phyloP scores from a whole-genome alignment of 2,888 invertebrate species.

The Antitype chi region DNA sequence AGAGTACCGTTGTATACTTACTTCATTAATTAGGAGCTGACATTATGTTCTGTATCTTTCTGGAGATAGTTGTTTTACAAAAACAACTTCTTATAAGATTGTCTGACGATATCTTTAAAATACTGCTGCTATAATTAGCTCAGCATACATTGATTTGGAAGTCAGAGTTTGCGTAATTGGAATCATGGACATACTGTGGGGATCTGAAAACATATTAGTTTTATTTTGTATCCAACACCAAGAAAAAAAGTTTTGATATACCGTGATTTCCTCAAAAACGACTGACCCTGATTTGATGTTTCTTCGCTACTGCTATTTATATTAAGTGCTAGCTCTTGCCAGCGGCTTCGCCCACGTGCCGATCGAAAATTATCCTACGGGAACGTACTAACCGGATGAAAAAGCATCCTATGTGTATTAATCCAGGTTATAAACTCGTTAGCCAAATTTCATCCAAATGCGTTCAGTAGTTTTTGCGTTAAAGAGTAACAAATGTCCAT shows the following conservation, averaged over 20 bases:
- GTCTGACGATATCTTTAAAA: background rate
- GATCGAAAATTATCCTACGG: no score
- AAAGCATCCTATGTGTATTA: no score
- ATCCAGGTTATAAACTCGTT: no score
- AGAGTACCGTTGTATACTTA: constrained; percentile 4
- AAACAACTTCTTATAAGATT: background rate
- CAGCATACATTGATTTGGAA: background rate
- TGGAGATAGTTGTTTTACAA: background rate
- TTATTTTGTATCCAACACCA: background rate
- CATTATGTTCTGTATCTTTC: background rate
- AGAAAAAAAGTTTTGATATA: background rate
- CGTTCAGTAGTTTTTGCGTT: no score
- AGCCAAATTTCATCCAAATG: no score
- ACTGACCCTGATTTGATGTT: background rate
- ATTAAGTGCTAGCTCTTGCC: no score
- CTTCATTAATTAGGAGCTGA: background rate
- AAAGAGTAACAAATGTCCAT: no score
- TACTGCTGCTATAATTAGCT: background rate
- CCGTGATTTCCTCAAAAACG: background rate
- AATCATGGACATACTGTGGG: background rate
- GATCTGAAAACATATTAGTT: constrained; percentile 7
- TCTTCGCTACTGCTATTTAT: background rate
- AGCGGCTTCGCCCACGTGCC: no score
- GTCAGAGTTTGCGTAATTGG: background rate
- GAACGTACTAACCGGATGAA: no score